Evolutionary conservation across 2,113 vertebrate genomes (phyloP).

Genomic region (Motacilla alba): DNA sequence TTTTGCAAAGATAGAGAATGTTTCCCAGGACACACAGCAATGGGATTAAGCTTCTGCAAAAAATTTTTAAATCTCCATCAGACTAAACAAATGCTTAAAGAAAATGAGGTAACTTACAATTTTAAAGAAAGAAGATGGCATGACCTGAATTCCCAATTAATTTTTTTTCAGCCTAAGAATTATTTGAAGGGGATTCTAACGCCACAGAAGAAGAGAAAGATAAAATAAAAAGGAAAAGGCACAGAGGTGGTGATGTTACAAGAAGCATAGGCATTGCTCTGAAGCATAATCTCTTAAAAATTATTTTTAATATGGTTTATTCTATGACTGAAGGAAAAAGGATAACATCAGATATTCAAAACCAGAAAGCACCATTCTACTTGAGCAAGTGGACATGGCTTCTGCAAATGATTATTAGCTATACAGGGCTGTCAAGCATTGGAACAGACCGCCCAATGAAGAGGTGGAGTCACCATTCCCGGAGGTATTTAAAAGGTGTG

Average conservation of each 20-base stretch:
- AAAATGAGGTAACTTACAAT: not conserved
- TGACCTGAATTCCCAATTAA: not conserved
- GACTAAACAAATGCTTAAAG: not conserved
- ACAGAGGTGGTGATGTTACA: not conserved
- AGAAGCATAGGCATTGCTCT: not conserved
- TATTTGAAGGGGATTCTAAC: not conserved
- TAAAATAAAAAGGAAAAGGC: not conserved
- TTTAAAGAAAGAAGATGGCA: not conserved
- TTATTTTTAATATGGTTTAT: not conserved
- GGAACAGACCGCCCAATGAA: not conserved
- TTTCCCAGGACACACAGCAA: not conserved
- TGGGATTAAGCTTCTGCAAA: not conserved
- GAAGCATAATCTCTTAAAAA: not conserved
- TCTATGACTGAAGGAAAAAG: not conserved
- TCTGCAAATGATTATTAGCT: not conserved
- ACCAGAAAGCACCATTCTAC: not conserved
- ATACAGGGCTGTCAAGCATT: not conserved
- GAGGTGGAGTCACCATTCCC: not conserved
- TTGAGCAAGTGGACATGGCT: not conserved
- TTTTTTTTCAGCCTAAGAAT: not conserved
- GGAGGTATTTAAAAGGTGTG: not conserved
- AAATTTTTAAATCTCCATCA: not conserved
- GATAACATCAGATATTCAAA: not conserved
- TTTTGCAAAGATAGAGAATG: not conserved
- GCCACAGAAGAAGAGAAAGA: not conserved